Percentiles rank a stretch among this genome's conserved stretches.
These are phyloP conservation scores for Sylvietta virens DNA, from an alignment of 2,113 vertebrate genomes.

Conservation along the genomic window DNA sequence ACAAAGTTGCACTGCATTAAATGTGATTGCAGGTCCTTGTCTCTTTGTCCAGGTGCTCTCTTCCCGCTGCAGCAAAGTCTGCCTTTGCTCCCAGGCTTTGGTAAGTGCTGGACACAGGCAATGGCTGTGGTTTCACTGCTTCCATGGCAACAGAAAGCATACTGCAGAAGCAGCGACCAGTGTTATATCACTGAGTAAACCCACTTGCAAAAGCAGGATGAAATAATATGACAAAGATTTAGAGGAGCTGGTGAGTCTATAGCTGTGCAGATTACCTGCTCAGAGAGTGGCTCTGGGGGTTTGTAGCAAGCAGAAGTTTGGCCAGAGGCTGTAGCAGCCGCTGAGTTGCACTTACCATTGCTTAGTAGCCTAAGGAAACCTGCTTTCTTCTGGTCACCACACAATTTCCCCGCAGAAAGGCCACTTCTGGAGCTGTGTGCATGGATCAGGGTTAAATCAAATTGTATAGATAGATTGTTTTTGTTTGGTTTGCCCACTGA, in stretches of 20 bases:
- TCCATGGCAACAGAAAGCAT: constrained; percentile 17
- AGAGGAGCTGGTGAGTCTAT: background rate
- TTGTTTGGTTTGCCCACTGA: background rate
- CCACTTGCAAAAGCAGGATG: background rate
- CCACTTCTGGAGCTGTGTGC: background rate
- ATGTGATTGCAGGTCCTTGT: background rate
- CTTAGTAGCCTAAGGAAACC: background rate
- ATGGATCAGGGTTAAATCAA: background rate
- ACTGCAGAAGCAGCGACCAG: background rate
- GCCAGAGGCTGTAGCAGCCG: background rate
- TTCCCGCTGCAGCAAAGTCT: background rate
- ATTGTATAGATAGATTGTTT: background rate
- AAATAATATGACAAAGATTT: background rate
- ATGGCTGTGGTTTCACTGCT: background rate
- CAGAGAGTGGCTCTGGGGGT: background rate
- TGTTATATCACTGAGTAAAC: background rate
- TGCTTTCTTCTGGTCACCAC: background rate
- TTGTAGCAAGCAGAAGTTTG: background rate
- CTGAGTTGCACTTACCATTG: background rate
- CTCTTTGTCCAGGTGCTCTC: background rate
- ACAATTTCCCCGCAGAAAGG: background rate
- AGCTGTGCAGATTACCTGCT: background rate
- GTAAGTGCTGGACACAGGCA: background rate
- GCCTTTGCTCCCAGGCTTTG: background rate
- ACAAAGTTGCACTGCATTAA: background rate